Base-by-base conservation (phyloP, 2,888 invertebrate genomes). In the Caenorhabditis japonica region DNA sequence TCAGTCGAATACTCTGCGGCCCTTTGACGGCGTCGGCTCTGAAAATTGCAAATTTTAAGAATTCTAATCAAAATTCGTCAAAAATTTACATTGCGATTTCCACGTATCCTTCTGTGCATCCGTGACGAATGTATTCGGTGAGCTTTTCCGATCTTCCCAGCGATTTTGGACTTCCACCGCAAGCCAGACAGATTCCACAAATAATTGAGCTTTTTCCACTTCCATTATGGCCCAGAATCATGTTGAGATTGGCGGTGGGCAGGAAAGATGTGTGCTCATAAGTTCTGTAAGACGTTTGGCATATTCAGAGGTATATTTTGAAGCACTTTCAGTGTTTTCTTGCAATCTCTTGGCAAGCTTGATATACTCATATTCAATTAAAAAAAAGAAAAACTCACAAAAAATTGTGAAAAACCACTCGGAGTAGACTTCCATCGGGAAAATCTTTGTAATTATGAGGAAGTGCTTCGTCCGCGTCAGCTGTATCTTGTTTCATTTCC, bases 121-220 rank as follows among this genome's bases (percentile, higher is more conserved):
- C 84, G 49, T 83, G 82, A 51, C 78, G 64, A 43, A 85, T 78
- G 66, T 82, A 85, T 36, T 85, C 84, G 3, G 33, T 49, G 21
- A 83, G 51, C 15, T 75, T 72, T 27, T 83, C 83, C 8, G 84
- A 84, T 21, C 85, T 74, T n/a, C 85, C 85, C 34, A 83, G 53
- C 8, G 53, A 38, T 46, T 79, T 81, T 4, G 84, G 84, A 51
- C 59, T 75, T 21, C 85, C 85, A 13, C 85, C 85, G 7, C 82
- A 74, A 1, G 83, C 84, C 23, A 85, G 64, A 61, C 85, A 85
- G 43, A 85, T 84, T 39, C 84, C 85, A 59, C 85, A 85, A 61
- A 85, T 84, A 34, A 85, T 78, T 4, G 83, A 79, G 33, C 82
- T 82, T 62, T 85, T 85, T 53, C 84, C 85, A 53, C 82, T 77